A percentile compares a stretch with the other conserved stretches of the same genome.
phyloP scores from a whole-genome alignment of 2,888 invertebrate genomes.

The Melipona bicolor region DNA sequence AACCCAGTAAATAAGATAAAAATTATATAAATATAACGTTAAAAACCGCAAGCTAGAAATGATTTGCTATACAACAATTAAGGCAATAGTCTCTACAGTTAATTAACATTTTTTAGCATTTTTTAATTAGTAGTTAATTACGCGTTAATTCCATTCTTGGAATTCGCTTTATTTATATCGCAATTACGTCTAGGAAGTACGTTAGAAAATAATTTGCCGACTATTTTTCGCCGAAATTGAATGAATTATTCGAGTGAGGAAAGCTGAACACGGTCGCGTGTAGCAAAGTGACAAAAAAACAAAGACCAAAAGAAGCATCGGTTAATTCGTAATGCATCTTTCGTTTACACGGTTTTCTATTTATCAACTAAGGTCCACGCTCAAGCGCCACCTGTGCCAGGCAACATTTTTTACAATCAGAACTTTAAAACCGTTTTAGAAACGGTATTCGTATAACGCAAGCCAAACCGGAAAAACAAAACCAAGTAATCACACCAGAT shows the following conservation, averaged over 20 bases:
- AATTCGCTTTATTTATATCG: conserved; percentile 32
- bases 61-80: conserved; percentile 17
- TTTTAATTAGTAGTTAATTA: background rate
- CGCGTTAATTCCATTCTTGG: conserved; percentile 25
- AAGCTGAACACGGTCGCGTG: background rate
- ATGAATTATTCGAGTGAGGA: no score
- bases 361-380: conserved; percentile 44
- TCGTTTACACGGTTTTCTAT: conserved; percentile 44
- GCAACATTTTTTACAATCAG: conserved; percentile 37
- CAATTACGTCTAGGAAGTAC: conserved; percentile 23
- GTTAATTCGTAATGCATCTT: background rate
- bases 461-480: background rate
- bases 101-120: conserved; percentile 30
- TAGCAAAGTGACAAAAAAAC: conserved; percentile 2
- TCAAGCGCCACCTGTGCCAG: conserved; percentile 54
- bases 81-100: conserved; percentile 19
- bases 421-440: conserved; percentile 43
- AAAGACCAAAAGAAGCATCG: background rate
- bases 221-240: background rate
- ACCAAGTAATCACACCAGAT: background rate
- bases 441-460: background rate
- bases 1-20: background rate
- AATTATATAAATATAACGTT: conserved; percentile 9
- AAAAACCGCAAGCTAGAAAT: background rate
- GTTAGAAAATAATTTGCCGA: background rate